These are phyloP conservation scores for Cardinalis cardinalis DNA, from an alignment of 2,113 vertebrate species.

Conservation along the genomic window DNA sequence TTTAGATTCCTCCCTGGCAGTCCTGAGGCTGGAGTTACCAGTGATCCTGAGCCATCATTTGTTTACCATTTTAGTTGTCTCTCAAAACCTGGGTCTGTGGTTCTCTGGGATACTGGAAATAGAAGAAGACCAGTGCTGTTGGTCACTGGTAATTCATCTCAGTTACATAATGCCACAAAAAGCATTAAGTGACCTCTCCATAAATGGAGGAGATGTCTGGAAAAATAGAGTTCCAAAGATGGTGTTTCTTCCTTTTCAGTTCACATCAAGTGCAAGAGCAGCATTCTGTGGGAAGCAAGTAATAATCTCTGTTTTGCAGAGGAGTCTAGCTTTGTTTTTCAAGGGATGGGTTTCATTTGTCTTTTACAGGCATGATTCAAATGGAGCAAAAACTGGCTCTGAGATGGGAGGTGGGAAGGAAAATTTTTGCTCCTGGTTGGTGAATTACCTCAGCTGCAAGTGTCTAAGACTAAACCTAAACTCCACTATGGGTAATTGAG, in stretches of 20 bases:
- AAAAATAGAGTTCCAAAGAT: neutral
- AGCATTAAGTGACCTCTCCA: neutral
- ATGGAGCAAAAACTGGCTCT: rapidly evolving
- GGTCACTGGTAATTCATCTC: neutral
- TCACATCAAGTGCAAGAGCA: neutral
- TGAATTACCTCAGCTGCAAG: neutral
- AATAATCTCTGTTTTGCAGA: neutral
- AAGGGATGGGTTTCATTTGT: neutral
- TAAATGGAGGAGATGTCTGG: neutral
- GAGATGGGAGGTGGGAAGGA: neutral
- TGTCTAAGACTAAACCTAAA: neutral
- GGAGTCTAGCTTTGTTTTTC: neutral
- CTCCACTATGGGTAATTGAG: neutral
- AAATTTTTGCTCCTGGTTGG: neutral
- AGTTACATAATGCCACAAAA: neutral
- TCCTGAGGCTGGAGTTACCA: neutral
- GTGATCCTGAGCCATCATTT: neutral
- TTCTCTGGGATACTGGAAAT: neutral
- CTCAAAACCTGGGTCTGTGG: neutral
- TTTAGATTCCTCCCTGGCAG: neutral
- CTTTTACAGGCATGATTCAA: neutral
- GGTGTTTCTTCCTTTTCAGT: neutral
- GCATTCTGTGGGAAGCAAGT: neutral
- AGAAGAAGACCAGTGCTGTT: neutral
- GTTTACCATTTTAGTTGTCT: slow-evolving; percentile 2